Conservation (phyloP, 2,888 invertebrate genomes). For the Netelia virgata region DNA sequence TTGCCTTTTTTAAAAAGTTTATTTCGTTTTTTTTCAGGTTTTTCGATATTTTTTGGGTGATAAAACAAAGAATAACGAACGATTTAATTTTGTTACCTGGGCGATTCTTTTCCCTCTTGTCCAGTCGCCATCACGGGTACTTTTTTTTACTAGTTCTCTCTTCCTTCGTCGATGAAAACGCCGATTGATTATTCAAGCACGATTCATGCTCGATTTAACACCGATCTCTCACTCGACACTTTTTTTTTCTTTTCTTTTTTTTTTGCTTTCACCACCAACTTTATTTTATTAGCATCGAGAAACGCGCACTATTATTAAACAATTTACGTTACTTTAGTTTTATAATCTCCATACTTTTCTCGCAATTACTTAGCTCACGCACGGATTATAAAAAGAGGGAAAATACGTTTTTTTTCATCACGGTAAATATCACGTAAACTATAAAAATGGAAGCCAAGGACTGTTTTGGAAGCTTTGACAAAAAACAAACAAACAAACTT, state of each 20-base stretch:
- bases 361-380: neutral
- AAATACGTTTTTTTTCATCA: neutral
- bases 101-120: slow-evolving; percentile 83
- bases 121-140: slow-evolving; percentile 79
- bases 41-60: neutral
- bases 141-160: slow-evolving; percentile 21
- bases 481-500: slow-evolving; percentile 13
- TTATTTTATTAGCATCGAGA: neutral
- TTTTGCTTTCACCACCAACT: slow-evolving; percentile 14
- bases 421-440: slow-evolving; percentile 3
- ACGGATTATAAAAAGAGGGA: neutral
- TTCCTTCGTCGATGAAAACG: slow-evolving; percentile 13
- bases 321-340: slow-evolving; percentile 2
- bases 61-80: neutral
- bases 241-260: slow-evolving; percentile 12
- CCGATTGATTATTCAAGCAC: slow-evolving; percentile 4
- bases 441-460: slow-evolving; percentile 44
- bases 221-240: slow-evolving; percentile 33
- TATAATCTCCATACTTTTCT: slow-evolving; percentile 2
- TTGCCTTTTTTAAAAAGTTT: slow-evolving; percentile 11
- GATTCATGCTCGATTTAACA: slow-evolving; percentile 2
- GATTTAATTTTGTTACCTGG: slow-evolving; percentile 78
- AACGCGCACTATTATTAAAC: slow-evolving; percentile 28
- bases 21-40: neutral
- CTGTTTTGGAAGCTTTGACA: neutral